Conservation (phyloP, 92 coral and sea anemone genomes). For the Porites rus region DNA sequence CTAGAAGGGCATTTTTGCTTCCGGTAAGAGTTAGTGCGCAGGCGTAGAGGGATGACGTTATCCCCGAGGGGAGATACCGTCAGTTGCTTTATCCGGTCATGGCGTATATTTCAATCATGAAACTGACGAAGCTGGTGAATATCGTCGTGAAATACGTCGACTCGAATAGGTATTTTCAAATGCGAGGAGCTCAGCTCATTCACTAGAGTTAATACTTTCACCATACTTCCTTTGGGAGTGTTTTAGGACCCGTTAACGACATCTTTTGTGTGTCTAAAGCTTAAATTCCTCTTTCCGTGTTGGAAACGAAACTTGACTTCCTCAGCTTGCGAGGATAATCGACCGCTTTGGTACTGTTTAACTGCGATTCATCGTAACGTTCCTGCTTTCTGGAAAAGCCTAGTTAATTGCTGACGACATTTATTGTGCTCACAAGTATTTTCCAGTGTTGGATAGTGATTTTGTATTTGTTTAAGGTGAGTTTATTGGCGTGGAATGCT, state of each 20-base stretch:
- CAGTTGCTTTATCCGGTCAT: conserved; percentile 83
- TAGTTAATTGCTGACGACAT: conserved; percentile 69
- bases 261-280: conserved; percentile 91
- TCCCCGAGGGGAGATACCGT: conserved; percentile 89
- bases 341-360: conserved; percentile 65
- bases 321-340: conserved; percentile 40
- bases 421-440: conserved; percentile 82
- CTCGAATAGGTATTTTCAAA: conserved; percentile 57
- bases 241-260: conserved; percentile 72
- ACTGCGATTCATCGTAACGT: conserved; percentile 75
- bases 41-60: conserved; percentile 69
- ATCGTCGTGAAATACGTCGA: conserved; percentile 32
- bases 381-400: conserved; percentile 92
- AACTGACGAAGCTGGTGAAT: conserved; percentile 34
- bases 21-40: conserved; percentile 19
- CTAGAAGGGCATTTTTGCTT: conserved; percentile 25
- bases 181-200: conserved; percentile 66
- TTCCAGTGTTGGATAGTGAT: conserved; percentile 72
- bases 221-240: conserved; percentile 99
- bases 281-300: conserved; percentile 81
- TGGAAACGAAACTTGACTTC: conserved; percentile 89
- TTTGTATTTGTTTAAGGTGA: conserved; percentile 85
- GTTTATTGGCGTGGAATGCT: conserved; percentile 42
- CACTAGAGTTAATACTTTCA: conserved; percentile 84
- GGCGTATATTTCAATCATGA: conserved; percentile 68